Evolutionary conservation across 1,140 invertebrate species (phyloP), one percentile per base, ranked within the genome.

Genomic region (Drosophila takahashii): DNA sequence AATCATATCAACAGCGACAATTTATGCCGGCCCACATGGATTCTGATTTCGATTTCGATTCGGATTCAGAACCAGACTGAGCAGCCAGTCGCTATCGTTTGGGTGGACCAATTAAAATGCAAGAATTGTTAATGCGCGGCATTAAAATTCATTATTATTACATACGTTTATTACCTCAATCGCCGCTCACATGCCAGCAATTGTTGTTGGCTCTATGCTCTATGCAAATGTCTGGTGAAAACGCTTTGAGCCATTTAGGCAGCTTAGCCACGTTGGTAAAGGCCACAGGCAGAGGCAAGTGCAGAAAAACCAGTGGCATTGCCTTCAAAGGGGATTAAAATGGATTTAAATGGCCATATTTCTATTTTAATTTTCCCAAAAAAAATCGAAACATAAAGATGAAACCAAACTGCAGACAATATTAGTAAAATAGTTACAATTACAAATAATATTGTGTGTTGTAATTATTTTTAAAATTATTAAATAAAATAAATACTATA

Each of bases 121-220:
- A 89, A 78, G 84, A 89, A 89, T 89, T 89, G 84, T 90, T 89
- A 89, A 89, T 90, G 84, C 77, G 79, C 84, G 77, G 78, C 84
- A 89, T 89, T 89, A 89, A 89, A 89, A 89, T 89, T 89, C 84
- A 89, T 89, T 89, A 89, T 89, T 89, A 89, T 89, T 84, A 89
- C 81, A 86, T 67, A 87, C 81, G 81, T 87, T 90, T 89, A 84
- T 84, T 89, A 59, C 81, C 80, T 64, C 79, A 80, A 90, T 71
- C 48, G 50, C 34, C 52, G 34, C 48, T 67, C 66, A 47, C 62
- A 69, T 37, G 62, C 61, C 70, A 81, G 36, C 41, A 57, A 70
- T 76, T 60, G 83, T 65, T 87, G 26, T 48, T 10, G 39, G 47
- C 47, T 58, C 32, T 64, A 57, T n/a, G 54, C 29, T 44, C 42